Evolutionary conservation across 1,140 invertebrate species (phyloP).

Genomic region (Octopus sinensis): DNA sequence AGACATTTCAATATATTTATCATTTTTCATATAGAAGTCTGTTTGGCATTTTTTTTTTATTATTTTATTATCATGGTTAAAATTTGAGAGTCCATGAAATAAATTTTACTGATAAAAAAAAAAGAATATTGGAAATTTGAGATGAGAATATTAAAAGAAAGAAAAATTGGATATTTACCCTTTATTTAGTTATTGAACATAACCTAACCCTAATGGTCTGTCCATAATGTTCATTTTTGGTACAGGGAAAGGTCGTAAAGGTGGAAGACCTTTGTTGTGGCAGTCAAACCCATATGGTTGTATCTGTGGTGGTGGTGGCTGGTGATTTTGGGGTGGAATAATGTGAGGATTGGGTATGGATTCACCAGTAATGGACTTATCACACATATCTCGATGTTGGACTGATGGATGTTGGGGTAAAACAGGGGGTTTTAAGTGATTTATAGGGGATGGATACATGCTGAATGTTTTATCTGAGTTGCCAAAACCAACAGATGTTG

Average conservation of each 20-base stretch:
- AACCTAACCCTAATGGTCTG: slow-evolving; percentile 7
- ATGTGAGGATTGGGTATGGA: not conserved
- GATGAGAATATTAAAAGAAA: slow-evolving; percentile 10
- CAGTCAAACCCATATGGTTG: slow-evolving; percentile 11
- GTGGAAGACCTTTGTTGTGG: slow-evolving; percentile 7
- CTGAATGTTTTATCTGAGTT: slow-evolving; percentile 4
- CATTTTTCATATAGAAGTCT: too few relatives aligned
- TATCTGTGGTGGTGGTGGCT: not conserved
- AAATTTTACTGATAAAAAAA: not conserved
- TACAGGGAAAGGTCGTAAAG: slow-evolving; percentile 5
- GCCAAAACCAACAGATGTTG: not conserved
- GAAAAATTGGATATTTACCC: slow-evolving; percentile 9
- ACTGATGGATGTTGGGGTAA: not conserved
- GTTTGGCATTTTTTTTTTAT: too few relatives aligned
- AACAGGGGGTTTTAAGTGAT: not conserved
- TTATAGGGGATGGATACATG: slow-evolving; percentile 10
- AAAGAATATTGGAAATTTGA: not conserved
- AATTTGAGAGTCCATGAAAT: too few relatives aligned
- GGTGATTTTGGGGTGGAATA: not conserved
- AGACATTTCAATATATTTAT: too few relatives aligned
- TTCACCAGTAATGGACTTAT: not conserved
- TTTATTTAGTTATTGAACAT: slow-evolving; percentile 11
- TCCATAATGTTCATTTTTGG: slow-evolving; percentile 15
- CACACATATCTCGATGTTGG: not conserved
- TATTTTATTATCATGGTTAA: too few relatives aligned